These are phyloP conservation scores for Colistium nudipinnis DNA, from an alignment of 2,113 vertebrate species.

Conservation along the genomic window DNA sequence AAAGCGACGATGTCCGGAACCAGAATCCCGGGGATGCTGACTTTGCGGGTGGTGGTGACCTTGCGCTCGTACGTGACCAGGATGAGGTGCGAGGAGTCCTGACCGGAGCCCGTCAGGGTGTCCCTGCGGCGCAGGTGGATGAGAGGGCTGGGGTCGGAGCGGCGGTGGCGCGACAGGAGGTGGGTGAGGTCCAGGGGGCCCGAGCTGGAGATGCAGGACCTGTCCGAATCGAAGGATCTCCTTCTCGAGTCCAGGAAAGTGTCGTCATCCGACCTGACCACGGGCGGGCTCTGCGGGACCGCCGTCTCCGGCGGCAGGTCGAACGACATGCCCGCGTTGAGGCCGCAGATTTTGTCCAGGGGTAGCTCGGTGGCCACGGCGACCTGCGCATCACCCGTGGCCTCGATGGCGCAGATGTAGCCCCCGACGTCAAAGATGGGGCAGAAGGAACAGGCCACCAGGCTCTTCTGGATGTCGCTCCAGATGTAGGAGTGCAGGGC, in stretches of 20 bases:
- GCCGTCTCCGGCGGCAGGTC: constrained; percentile 76
- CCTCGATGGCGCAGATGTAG: constrained; percentile 85
- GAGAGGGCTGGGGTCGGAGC: constrained; percentile 85
- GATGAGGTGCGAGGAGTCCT: constrained; percentile 93
- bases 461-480: constrained; percentile 88
- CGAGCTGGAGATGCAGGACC: constrained; percentile 75
- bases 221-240: constrained; percentile 79
- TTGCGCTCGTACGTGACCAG: constrained; percentile 91
- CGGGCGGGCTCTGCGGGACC: constrained; percentile 56
- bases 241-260: constrained; percentile 70
- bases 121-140: constrained; percentile 86
- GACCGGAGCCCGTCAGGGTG: constrained; percentile 86
- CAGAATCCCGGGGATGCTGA: constrained; percentile 92
- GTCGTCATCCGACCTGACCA: constrained; percentile 70
- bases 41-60: constrained; percentile 87
- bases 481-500: constrained; percentile 92
- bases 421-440: constrained; percentile 90
- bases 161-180: constrained; percentile 80
- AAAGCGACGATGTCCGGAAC: constrained; percentile 94
- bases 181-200: constrained; percentile 89
- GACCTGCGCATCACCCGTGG: constrained; percentile 84
- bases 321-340: constrained; percentile 86
- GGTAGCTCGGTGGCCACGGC: constrained; percentile 93
- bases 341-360: constrained; percentile 89
- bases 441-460: constrained; percentile 86